Evolutionary conservation across 2,888 invertebrate genomes (phyloP).

Genomic region (Mythimna vitellina): DNA sequence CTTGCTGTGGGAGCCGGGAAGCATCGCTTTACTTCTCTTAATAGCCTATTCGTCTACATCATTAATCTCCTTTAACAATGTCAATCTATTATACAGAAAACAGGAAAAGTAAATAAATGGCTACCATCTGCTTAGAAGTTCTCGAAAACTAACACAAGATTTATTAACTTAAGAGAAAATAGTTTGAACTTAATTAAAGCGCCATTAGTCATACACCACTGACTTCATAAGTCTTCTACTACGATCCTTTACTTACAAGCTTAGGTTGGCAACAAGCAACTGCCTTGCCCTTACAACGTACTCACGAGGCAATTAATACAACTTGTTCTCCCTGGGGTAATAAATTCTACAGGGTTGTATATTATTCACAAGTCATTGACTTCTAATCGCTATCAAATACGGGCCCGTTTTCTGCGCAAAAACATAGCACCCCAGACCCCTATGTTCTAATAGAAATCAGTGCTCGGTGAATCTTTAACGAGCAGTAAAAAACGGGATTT

Average conservation of each 20-base stretch:
- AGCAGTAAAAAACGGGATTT: slow-evolving; percentile 53
- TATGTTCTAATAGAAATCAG: slow-evolving; percentile 34
- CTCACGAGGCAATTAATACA: slow-evolving; percentile 33
- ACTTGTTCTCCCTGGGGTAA: slow-evolving; percentile 25
- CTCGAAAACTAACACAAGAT: slow-evolving; percentile 41
- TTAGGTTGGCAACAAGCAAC: background rate
- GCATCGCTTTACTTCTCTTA: slow-evolving; percentile 37
- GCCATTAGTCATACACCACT: slow-evolving; percentile 21
- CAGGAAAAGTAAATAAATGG: slow-evolving; percentile 41
- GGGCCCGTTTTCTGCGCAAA: background rate
- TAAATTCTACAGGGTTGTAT: slow-evolving; percentile 25
- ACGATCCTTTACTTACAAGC: background rate
- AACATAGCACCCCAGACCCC: no score
- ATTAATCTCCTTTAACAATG: slow-evolving; percentile 55
- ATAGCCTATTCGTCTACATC: slow-evolving; percentile 59
- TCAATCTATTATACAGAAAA: slow-evolving; percentile 28
- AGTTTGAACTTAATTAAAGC: slow-evolving; percentile 38
- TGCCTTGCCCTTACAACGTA: slow-evolving; percentile 13
- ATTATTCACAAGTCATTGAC: slow-evolving; percentile 27
- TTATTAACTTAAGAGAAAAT: slow-evolving; percentile 16
- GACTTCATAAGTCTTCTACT: slow-evolving; percentile 7
- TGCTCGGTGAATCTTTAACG: slow-evolving; percentile 52
- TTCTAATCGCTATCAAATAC: slow-evolving; percentile 3
- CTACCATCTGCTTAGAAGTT: slow-evolving; percentile 17
- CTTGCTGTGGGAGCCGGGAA: slow-evolving; percentile 15